Percentiles rank a stretch among this genome's conserved stretches.
These are phyloP conservation scores for Lomographa bimaculata DNA, from an alignment of 2,888 invertebrate genomes.

Conservation along the genomic window DNA sequence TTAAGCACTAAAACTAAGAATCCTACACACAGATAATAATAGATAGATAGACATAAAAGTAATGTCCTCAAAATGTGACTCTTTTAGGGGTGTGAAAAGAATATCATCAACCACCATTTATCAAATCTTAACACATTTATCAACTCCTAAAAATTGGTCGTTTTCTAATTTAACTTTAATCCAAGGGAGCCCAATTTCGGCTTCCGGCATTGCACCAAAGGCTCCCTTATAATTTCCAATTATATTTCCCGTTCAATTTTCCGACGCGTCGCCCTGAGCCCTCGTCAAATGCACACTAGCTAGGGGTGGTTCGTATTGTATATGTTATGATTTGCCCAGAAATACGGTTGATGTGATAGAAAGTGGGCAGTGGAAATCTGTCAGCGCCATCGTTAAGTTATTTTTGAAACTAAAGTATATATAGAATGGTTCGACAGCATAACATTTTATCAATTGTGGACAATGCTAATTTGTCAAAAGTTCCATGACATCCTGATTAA, in stretches of 20 bases:
- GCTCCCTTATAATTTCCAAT: constrained; percentile 82
- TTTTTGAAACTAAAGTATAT: too few relatives aligned
- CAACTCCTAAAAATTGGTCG: constrained; percentile 23
- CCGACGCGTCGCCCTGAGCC: constrained; percentile 81
- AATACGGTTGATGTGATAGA: constrained; percentile 10
- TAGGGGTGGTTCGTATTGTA: constrained; percentile 20
- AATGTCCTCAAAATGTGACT: too few relatives aligned
- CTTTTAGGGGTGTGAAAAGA: too few relatives aligned
- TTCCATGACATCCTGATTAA: too few relatives aligned
- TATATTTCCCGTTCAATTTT: constrained; percentile 83
- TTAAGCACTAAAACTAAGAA: too few relatives aligned
- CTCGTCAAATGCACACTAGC: constrained; percentile 73
- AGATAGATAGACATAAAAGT: too few relatives aligned
- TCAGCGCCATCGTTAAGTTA: not conserved
- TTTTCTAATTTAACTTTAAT: constrained; percentile 48
- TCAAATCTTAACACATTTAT: constrained; percentile 20
- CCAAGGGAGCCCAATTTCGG: constrained; percentile 41
- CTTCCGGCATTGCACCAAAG: constrained; percentile 44
- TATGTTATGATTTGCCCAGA: constrained; percentile 21
- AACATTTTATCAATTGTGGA: too few relatives aligned
- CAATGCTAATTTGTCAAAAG: too few relatives aligned
- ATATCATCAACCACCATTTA: constrained; percentile 11
- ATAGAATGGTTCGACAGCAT: too few relatives aligned
- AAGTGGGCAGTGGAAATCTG: constrained; percentile 6
- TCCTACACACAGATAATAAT: too few relatives aligned